Evolutionary conservation across 2,113 vertebrate species (phyloP).

Genomic region (Mus pahari): DNA sequence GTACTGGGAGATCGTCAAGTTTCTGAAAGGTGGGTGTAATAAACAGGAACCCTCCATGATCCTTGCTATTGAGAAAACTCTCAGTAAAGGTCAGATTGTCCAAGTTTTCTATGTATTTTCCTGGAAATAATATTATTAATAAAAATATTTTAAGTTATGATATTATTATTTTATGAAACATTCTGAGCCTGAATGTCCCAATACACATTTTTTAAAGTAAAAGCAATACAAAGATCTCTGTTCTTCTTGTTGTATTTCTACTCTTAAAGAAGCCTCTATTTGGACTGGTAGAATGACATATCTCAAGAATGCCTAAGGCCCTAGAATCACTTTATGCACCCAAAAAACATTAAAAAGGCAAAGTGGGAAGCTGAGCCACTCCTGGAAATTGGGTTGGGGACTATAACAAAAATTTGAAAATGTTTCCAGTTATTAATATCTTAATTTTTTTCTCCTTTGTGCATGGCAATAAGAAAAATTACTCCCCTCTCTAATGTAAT

Average conservation of each 20-base stretch:
- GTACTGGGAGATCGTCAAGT: conserved; percentile 89
- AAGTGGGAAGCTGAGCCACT: conserved; percentile 16
- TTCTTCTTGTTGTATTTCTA: not conserved
- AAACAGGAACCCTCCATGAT: conserved; percentile 96
- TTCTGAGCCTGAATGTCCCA: conserved; percentile 9
- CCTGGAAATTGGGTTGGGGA: not conserved
- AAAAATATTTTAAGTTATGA: conserved; percentile 61
- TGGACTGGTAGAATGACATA: not conserved
- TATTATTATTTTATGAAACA: not conserved
- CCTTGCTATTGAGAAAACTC: conserved; percentile 93
- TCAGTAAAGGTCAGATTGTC: conserved; percentile 94
- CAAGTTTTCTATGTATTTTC: conserved; percentile 92
- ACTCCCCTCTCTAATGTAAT: not conserved
- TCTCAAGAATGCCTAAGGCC: not conserved
- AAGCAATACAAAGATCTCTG: not conserved
- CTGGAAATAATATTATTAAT: conserved; percentile 84
- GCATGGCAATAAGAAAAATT: conserved; percentile 34
- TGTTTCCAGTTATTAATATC: not conserved
- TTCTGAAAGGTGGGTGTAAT: conserved; percentile 93
- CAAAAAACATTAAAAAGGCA: not conserved
- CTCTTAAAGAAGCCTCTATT: conserved; percentile 15
- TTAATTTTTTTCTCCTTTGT: conserved; percentile 41
- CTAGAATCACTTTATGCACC: not conserved
- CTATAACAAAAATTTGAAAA: conserved; percentile 53
- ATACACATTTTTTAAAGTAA: conserved; percentile 60